Percentiles rank a stretch among this genome's conserved stretches.
phyloP scores from a whole-genome alignment of 2,113 vertebrate species.

The Cygnus buccinator region DNA sequence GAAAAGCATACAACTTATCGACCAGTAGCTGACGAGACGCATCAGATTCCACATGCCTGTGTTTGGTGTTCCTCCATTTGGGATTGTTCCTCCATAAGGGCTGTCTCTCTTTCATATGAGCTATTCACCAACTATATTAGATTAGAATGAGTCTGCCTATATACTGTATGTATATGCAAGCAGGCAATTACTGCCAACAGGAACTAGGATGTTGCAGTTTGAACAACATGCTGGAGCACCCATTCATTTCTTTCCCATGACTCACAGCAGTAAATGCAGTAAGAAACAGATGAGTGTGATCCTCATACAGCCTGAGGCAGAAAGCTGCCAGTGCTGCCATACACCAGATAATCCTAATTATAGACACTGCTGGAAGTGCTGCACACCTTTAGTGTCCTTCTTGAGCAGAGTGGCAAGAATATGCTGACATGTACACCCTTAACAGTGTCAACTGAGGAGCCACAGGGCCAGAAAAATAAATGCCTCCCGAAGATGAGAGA shows the following conservation, averaged over 20 bases:
- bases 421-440: not conserved
- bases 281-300: not conserved
- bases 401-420: not conserved
- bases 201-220: not conserved
- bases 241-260: not conserved
- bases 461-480: not conserved
- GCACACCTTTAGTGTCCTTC: not conserved
- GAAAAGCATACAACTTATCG: accelerated
- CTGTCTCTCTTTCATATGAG: not conserved
- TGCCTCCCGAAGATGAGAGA: not conserved
- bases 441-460: not conserved
- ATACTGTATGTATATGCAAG: not conserved
- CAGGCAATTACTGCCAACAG: not conserved
- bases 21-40: not conserved
- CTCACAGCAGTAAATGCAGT: not conserved
- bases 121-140: not conserved
- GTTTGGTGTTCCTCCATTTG: not conserved
- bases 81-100: not conserved
- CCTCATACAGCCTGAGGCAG: not conserved
- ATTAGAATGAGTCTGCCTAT: not conserved
- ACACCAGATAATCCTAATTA: not conserved
- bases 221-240: not conserved
- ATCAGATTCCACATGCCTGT: not conserved
- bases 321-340: not conserved
- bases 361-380: not conserved